These are phyloP conservation scores for Gobius niger DNA, from an alignment of 2,113 vertebrate genomes.

Conservation along the genomic window DNA sequence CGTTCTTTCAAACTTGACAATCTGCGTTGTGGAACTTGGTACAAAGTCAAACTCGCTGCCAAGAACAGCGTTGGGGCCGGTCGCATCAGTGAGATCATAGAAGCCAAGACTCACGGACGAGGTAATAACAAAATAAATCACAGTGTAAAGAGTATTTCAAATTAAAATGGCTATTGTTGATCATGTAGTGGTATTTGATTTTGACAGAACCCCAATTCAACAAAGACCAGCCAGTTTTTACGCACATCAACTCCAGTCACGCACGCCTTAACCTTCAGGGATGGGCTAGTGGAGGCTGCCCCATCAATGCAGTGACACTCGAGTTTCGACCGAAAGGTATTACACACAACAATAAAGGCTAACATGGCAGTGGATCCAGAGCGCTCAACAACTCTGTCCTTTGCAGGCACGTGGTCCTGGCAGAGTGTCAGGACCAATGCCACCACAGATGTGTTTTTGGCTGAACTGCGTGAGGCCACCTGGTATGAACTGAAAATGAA, in stretches of 20 bases:
- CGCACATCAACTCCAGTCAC: constrained; percentile 95
- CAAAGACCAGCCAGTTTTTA: constrained; percentile 96
- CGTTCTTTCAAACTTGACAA: constrained; percentile 94
- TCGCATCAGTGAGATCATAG: constrained; percentile 98
- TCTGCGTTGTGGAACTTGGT: constrained; percentile 97
- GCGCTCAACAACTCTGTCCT: background rate
- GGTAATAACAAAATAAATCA: constrained; percentile 69
- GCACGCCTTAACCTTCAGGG: constrained; percentile 95
- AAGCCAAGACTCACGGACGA: constrained; percentile 96
- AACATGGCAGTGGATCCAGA: background rate
- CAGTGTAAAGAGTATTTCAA: background rate
- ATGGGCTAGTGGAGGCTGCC: constrained; percentile 96
- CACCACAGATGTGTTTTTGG: constrained; percentile 90
- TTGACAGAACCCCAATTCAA: constrained; percentile 93
- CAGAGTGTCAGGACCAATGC: constrained; percentile 90
- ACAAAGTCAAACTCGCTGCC: constrained; percentile 97
- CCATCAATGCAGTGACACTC: constrained; percentile 87
- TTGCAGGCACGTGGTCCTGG: constrained; percentile 88
- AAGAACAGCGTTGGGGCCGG: constrained; percentile 98
- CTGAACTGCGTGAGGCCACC: constrained; percentile 92
- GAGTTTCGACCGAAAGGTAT: constrained; percentile 91
- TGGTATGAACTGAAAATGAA: constrained; percentile 99
- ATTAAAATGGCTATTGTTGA: background rate
- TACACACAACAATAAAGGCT: background rate
- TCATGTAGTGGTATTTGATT: background rate